Percentiles rank a stretch among this genome's conserved stretches.
Evolutionary conservation across 2,888 invertebrate genomes (phyloP).

Genomic region (Brachynemurus nebulosus): DNA sequence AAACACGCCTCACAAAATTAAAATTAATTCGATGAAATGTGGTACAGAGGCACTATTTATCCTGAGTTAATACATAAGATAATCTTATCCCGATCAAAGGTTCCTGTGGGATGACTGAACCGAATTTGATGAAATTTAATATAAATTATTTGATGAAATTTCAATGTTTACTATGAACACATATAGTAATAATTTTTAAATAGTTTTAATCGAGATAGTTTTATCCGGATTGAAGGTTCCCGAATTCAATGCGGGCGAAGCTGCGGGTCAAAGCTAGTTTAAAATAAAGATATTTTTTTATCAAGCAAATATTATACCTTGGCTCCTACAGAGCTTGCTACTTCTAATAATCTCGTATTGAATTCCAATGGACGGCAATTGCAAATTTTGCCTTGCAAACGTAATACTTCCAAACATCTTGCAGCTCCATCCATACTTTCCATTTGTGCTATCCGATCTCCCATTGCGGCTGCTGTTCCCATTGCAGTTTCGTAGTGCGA

Average conservation of each 20-base stretch:
- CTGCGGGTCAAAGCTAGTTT: too few relatives aligned
- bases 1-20: too few relatives aligned
- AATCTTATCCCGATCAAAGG: too few relatives aligned
- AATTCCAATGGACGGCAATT: conserved; percentile 77
- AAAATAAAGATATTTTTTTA: neutral
- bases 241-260: too few relatives aligned
- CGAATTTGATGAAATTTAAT: too few relatives aligned
- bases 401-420: conserved; percentile 60
- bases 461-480: conserved; percentile 65
- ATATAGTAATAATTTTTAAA: too few relatives aligned
- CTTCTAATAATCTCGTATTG: conserved; percentile 68
- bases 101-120: too few relatives aligned
- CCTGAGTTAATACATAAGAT: too few relatives aligned
- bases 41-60: too few relatives aligned
- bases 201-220: too few relatives aligned
- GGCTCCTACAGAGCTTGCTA: conserved; percentile 74
- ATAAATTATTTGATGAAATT: neutral
- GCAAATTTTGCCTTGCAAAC: conserved; percentile 70
- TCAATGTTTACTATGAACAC: neutral
- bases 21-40: too few relatives aligned
- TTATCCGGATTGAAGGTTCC: too few relatives aligned
- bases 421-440: conserved; percentile 84
- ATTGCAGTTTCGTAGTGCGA: conserved; percentile 78
- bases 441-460: conserved; percentile 76
- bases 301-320: conserved; percentile 42